A percentile compares a stretch with the other conserved stretches of the same genome.
Conservation (phyloP, 2,113 vertebrate species). For the Esox niger region DNA sequence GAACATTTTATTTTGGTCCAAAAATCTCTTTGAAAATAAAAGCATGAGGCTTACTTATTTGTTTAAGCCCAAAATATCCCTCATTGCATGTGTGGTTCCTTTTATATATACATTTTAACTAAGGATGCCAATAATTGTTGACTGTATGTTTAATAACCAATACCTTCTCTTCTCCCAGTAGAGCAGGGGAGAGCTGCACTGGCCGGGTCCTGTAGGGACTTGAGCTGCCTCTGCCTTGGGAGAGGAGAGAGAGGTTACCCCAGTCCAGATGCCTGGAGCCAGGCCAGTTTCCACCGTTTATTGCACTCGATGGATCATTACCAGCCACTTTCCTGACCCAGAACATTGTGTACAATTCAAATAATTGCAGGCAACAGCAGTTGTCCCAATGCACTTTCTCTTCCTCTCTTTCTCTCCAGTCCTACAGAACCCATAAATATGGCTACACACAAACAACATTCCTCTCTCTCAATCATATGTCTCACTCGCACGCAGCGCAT, state of each 20-base stretch:
- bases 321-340: conserved; percentile 48
- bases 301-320: conserved; percentile 29
- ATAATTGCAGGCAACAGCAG: conserved; percentile 33
- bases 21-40: too few species aligned
- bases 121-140: too few species aligned
- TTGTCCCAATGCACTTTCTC: conserved; percentile 28
- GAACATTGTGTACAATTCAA: conserved; percentile 58
- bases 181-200: too few species aligned
- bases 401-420: background rate
- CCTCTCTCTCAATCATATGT: background rate
- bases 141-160: background rate
- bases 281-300: conserved; percentile 44
- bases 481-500: background rate
- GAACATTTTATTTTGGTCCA: too few species aligned
- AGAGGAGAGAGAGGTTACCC: conserved; percentile 45
- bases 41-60: too few species aligned
- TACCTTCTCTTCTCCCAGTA: background rate
- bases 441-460: background rate
- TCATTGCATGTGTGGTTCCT: background rate
- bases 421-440: conserved; percentile 6
- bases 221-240: too few species aligned
- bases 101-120: too few species aligned
- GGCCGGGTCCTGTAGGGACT: too few species aligned
- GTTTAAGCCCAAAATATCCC: too few species aligned
- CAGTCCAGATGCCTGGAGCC: conserved; percentile 54